phyloP scores from a whole-genome alignment of 2,888 invertebrate species.

The Drosophila kuntzei region DNA sequence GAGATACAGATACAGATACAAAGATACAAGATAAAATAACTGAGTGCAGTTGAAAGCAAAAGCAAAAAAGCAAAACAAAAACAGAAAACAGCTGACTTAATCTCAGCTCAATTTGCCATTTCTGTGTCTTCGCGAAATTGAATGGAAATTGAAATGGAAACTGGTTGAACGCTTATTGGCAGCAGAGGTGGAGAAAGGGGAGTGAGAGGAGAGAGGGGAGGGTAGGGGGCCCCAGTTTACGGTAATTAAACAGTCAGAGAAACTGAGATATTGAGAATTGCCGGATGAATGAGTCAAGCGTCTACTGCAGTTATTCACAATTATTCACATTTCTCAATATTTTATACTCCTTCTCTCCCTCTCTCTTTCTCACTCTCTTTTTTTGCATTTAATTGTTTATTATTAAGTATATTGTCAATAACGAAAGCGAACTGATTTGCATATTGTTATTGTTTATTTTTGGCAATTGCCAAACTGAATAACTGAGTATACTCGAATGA shows the following conservation, averaged over 20 bases:
- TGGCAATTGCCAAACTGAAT: conserved; percentile 58
- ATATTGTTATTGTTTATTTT: conserved; percentile 66
- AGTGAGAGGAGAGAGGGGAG: not conserved
- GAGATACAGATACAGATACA: conserved; percentile 22
- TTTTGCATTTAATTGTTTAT: conserved; percentile 33
- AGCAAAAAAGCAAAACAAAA: conserved; percentile 53
- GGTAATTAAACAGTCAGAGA: conserved; percentile 46
- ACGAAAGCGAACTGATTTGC: conserved; percentile 46
- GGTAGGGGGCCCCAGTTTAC: conserved; percentile 6
- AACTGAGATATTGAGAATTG: conserved; percentile 30
- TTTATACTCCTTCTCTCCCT: conserved; percentile 1
- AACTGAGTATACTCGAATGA: conserved; percentile 29
- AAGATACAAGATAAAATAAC: conserved; percentile 36
- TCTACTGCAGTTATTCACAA: conserved; percentile 37
- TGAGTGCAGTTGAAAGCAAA: conserved; percentile 20
- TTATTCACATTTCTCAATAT: conserved; percentile 13
- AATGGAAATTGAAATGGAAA: conserved; percentile 67
- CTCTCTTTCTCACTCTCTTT: not conserved
- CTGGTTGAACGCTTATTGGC: conserved; percentile 49
- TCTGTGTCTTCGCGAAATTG: conserved; percentile 44
- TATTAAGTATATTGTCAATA: conserved; percentile 57
- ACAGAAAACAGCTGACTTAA: conserved; percentile 73
- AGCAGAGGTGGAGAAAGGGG: not conserved
- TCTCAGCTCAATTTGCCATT: conserved; percentile 36
- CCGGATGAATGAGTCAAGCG: conserved; percentile 47